Base-by-base conservation (phyloP, 2,797 vertebrate species). In the Microhierax caerulescens region DNA sequence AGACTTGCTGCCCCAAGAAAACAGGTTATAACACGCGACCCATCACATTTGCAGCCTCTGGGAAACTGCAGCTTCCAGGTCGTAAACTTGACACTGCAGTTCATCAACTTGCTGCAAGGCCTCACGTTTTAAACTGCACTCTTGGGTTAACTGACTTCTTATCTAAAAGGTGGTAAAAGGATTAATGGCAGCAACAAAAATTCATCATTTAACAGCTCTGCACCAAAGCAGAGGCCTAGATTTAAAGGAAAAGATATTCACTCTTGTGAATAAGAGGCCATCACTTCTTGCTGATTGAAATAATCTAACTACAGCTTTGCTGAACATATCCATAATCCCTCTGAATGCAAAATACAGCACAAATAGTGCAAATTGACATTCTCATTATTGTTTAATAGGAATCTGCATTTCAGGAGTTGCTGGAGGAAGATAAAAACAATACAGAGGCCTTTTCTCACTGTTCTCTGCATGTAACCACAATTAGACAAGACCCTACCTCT, bases 61-160 rank as follows among this genome's bases (percentile, higher is more conserved):
- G 80, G 95, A 97, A 47, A 94, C 67, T 2, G 56, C 43, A 68
- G 53, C 85, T 96, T 95, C 80, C 16, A 90, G 41, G n/a, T 97
- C 84, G 10, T 85, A 92, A 84, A 98, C 95, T 87, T 98, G 97
- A 89, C 73, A 93, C 73, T 98, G 98, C 24, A 99, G 97, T 93
- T 98, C 97, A 32, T 98, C 97, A 60, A 84, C 51, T 7, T 91
- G 89, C 83, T 98, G 98, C 85, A 99, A 98, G 34, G 98, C 98
- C 11, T 97, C 96, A 73, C 39, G n/a, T 88, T 99, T 99, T 94
- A 98, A 78, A 78, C 96, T 94, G 21, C 90, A 83, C 94, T 99
- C 98, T 90, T 97, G 98, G 37, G 97, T 96, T 25, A 99, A 97
- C 96, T 90, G 97, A 23, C 95, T 95, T 96, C 86, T 98, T 87